Evolutionary conservation across 2,888 invertebrate species (phyloP).

Genomic region (Drepana falcataria): DNA sequence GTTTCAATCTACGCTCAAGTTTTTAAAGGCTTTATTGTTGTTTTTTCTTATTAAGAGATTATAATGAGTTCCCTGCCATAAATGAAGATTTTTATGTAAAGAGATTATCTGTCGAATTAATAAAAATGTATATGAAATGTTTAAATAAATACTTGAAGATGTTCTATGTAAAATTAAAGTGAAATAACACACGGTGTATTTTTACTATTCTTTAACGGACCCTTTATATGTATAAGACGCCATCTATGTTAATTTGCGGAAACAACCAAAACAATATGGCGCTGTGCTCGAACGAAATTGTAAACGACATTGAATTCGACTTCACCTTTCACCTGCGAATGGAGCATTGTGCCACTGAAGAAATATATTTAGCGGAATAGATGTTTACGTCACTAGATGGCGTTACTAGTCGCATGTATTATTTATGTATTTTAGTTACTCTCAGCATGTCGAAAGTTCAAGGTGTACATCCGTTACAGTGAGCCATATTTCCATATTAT

Average conservation of each 20-base stretch:
- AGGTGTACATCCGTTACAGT: too few species aligned
- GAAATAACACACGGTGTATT: constrained; percentile 28
- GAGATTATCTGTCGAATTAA: constrained; percentile 52
- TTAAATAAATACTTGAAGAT: constrained; percentile 56
- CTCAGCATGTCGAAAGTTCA: too few species aligned
- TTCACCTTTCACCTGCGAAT: background rate
- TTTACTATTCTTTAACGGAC: constrained; percentile 7
- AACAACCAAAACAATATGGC: background rate
- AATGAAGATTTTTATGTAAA: constrained; percentile 48
- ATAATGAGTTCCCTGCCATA: constrained; percentile 66
- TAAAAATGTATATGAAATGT: constrained; percentile 40
- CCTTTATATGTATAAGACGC: constrained; percentile 4
- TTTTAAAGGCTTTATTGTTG: constrained; percentile 75
- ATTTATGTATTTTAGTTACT: too few species aligned
- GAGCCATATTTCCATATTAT: too few species aligned
- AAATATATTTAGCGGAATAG: too few species aligned
- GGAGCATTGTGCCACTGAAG: too few species aligned
- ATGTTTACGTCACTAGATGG: background rate
- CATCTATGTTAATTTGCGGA: constrained; percentile 3
- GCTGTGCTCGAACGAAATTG: background rate
- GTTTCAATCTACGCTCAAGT: constrained; percentile 73
- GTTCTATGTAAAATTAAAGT: constrained; percentile 63
- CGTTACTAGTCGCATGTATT: background rate
- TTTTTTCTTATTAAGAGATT: constrained; percentile 64
- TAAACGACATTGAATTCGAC: background rate